phyloP scores from a whole-genome alignment of 2,113 vertebrate genomes.

The Leptosomus discolor region DNA sequence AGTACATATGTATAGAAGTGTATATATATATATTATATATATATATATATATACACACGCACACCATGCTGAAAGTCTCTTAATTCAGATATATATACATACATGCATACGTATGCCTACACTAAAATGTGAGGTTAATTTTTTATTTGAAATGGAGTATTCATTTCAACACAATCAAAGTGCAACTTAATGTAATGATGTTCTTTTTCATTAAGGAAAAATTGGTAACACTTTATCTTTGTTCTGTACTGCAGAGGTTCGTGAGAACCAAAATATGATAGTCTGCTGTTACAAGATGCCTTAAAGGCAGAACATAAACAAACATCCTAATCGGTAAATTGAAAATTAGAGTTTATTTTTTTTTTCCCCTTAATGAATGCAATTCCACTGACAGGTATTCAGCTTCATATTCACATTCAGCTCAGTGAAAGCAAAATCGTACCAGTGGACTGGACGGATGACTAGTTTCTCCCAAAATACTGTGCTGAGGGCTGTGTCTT shows the following conservation, averaged over 20 bases:
- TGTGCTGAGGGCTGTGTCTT: neutral
- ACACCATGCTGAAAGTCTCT: neutral
- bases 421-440: neutral
- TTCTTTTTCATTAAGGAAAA: neutral
- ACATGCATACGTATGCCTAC: rapidly evolving
- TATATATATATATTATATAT: too few relatives aligned
- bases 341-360: constrained; percentile 17
- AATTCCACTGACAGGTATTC: neutral
- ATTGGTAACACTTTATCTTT: neutral
- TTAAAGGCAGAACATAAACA: constrained; percentile 41
- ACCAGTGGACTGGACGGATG: neutral
- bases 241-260: neutral
- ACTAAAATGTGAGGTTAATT: neutral
- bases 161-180: neutral
- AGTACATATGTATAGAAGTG: neutral
- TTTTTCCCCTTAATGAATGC: neutral
- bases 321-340: constrained; percentile 21
- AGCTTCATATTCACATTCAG: neutral
- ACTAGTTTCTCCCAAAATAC: neutral
- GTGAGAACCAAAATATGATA: neutral
- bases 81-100: neutral
- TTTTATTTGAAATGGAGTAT: neutral
- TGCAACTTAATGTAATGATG: neutral
- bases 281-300: neutral
- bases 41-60: too few relatives aligned